A percentile compares a stretch with the other conserved stretches of the same genome.
phyloP scores from a whole-genome alignment of 2,888 invertebrate species.

The Rhingia rostrata region DNA sequence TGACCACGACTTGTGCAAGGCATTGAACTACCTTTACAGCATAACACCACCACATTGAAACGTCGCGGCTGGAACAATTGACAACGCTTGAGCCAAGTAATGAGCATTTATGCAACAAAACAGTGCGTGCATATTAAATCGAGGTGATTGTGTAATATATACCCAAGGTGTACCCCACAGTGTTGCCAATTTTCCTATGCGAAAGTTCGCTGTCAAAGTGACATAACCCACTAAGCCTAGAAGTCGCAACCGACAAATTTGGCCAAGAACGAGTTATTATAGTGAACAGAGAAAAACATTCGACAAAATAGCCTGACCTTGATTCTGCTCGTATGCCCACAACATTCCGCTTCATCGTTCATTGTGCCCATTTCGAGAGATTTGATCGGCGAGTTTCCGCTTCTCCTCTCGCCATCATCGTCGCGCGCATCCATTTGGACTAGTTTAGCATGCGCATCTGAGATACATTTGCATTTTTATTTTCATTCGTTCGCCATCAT shows the following conservation, averaged over 20 bases:
- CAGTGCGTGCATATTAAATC: conserved; percentile 62
- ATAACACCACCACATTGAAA: neutral
- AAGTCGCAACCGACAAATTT: conserved; percentile 64
- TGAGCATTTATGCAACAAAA: conserved; percentile 54
- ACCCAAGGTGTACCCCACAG: conserved; percentile 50
- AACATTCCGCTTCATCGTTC: conserved; percentile 58
- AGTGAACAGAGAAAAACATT: conserved; percentile 1
- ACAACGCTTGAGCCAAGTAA: conserved; percentile 59
- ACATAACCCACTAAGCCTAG: conserved; percentile 63
- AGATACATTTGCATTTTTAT: conserved; percentile 47
- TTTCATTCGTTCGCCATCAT: conserved; percentile 82
- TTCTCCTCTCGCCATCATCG: conserved; percentile 28
- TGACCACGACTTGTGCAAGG: conserved; percentile 57
- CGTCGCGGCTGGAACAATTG: conserved; percentile 44
- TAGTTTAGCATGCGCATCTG: conserved; percentile 64
- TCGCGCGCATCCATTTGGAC: conserved; percentile 26
- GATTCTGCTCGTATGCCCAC: conserved; percentile 64
- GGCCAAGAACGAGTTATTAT: conserved; percentile 64
- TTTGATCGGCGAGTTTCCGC: conserved; percentile 57
- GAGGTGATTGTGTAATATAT: conserved; percentile 66
- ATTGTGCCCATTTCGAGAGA: conserved; percentile 70
- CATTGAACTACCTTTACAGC: conserved; percentile 64
- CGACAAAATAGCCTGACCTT: conserved; percentile 56
- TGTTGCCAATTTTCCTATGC: conserved; percentile 62
- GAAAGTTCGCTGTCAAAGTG: conserved; percentile 56